These are phyloP conservation scores for Notolepis coatsorum DNA, from an alignment of 2,797 vertebrate genomes.

Conservation along the genomic window DNA sequence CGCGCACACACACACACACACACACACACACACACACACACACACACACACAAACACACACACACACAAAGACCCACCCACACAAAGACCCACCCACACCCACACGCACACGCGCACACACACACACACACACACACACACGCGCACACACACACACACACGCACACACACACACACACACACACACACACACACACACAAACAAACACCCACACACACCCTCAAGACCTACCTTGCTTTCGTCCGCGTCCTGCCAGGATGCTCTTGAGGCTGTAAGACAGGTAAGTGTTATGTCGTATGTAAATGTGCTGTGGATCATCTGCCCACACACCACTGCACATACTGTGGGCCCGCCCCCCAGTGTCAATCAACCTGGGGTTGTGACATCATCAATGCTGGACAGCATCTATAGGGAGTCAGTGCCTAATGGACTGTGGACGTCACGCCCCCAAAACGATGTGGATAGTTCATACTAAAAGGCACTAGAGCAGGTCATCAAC, in stretches of 20 bases:
- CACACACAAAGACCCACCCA: neutral
- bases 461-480: too few relatives aligned
- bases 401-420: conserved; percentile 24
- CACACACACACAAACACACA: neutral
- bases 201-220: conserved; percentile 19
- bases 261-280: conserved; percentile 83
- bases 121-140: neutral
- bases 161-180: conserved; percentile 1
- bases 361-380: conserved; percentile 7
- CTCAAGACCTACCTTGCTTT: conserved; percentile 76
- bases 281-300: conserved; percentile 61
- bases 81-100: neutral
- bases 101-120: neutral
- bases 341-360: neutral
- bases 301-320: conserved; percentile 23
- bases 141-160: neutral
- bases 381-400: conserved; percentile 46
- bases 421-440: conserved; percentile 2
- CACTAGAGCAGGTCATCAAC: too few relatives aligned
- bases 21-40: neutral
- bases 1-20: neutral
- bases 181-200: conserved; percentile 15
- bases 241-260: conserved; percentile 86
- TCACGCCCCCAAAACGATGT: neutral
- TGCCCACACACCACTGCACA: conserved; percentile 14